Evolutionary conservation across 2,113 vertebrate species (phyloP).

Genomic region (Strix aluco): DNA sequence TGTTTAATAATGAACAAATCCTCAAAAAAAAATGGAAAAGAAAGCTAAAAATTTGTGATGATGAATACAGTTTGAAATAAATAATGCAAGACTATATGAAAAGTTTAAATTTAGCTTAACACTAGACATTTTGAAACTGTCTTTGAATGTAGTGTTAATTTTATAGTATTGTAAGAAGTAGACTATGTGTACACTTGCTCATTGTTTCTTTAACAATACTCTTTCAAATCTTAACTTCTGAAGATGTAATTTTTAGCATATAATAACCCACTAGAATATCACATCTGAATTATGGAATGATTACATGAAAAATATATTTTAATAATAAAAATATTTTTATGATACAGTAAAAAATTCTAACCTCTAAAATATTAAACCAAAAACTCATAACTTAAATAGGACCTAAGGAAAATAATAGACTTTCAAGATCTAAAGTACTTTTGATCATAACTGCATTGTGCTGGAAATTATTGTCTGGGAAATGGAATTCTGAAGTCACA

Average conservation of each 20-base stretch:
- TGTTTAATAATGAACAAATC: neutral
- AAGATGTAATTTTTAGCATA: neutral
- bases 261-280: neutral
- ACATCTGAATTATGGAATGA: neutral
- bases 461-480: neutral
- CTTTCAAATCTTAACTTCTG: neutral
- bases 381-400: neutral
- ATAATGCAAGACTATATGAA: neutral
- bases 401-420: neutral
- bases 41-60: neutral
- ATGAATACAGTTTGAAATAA: neutral
- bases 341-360: neutral
- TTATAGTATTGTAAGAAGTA: neutral
- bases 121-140: neutral
- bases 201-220: neutral
- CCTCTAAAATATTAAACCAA: neutral
- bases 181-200: neutral
- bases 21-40: neutral
- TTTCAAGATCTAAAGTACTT: neutral
- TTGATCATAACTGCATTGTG: neutral
- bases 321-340: neutral
- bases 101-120: neutral
- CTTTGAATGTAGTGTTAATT: neutral
- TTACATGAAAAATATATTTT: neutral
- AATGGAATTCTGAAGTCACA: neutral